phyloP scores from a whole-genome alignment of 2,113 vertebrate genomes.

The Turnix velox region DNA sequence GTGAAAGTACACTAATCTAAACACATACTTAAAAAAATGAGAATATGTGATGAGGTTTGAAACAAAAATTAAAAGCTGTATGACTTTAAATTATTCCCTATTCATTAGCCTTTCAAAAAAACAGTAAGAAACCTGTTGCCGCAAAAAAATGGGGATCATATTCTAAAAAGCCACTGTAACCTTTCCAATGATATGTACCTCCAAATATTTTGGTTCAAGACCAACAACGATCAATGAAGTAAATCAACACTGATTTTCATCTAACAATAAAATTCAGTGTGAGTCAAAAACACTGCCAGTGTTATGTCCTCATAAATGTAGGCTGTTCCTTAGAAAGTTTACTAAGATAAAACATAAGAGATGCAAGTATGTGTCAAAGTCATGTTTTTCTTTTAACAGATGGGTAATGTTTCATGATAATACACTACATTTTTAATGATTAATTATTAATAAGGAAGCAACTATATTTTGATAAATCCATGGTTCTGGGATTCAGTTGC shows the following conservation, averaged over 20 bases:
- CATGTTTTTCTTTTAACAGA: constrained; percentile 70
- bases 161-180: background rate
- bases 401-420: constrained; percentile 58
- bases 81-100: background rate
- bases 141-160: background rate
- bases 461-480: constrained; percentile 51
- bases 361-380: background rate
- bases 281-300: background rate
- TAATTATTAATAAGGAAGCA: constrained; percentile 79
- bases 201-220: background rate
- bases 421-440: constrained; percentile 66
- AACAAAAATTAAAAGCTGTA: background rate
- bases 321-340: constrained; percentile 51
- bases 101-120: background rate
- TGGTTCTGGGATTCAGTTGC: constrained; percentile 58
- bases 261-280: background rate
- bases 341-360: constrained; percentile 42
- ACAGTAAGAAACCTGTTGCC: background rate
- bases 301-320: background rate
- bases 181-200: background rate
- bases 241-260: background rate
- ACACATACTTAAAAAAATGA: background rate
- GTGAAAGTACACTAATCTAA: background rate
- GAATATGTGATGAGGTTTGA: accelerated
- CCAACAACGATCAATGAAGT: background rate